Evolutionary conservation across 2,888 invertebrate species (phyloP).

Genomic region (Hirtodrosophila alboralis): DNA sequence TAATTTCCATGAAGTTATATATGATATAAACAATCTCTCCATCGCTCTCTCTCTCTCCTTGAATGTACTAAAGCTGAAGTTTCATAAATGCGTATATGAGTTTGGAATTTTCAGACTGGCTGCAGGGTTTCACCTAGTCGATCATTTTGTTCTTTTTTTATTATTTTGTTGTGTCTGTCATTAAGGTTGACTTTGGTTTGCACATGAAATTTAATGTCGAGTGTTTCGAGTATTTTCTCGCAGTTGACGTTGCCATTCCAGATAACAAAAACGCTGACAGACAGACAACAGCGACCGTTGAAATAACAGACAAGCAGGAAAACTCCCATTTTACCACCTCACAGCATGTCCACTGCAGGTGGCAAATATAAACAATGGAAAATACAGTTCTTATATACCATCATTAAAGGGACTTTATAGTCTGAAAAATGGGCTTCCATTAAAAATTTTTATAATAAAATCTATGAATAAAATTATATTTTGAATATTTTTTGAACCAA

Average conservation of each 20-base stretch:
- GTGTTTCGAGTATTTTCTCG: constrained; percentile 44
- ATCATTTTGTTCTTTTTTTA: constrained; percentile 6
- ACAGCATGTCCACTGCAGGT: constrained; percentile 49
- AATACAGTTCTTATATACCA: constrained; percentile 1
- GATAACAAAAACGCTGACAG: constrained; percentile 53
- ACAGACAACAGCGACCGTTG: constrained; percentile 23
- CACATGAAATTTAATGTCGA: constrained; percentile 80
- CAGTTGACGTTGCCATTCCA: constrained; percentile 43
- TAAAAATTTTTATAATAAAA: too few species aligned
- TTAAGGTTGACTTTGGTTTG: constrained; percentile 61
- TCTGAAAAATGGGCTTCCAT: too few species aligned
- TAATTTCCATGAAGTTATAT: too few species aligned
- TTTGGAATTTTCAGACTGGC: too few species aligned
- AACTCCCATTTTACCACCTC: constrained; percentile 7
- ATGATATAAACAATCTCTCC: too few species aligned
- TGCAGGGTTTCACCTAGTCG: too few species aligned
- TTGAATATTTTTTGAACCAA: too few species aligned
- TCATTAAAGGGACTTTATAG: too few species aligned
- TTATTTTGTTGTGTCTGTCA: constrained; percentile 37
- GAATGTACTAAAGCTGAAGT: too few species aligned
- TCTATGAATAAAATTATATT: too few species aligned
- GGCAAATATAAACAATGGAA: constrained; percentile 37
- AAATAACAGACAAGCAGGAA: constrained; percentile 9
- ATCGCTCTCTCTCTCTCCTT: too few species aligned
- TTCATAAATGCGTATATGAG: too few species aligned